Conservation (phyloP, 2,113 vertebrate species). For the Centropristis striata region DNA sequence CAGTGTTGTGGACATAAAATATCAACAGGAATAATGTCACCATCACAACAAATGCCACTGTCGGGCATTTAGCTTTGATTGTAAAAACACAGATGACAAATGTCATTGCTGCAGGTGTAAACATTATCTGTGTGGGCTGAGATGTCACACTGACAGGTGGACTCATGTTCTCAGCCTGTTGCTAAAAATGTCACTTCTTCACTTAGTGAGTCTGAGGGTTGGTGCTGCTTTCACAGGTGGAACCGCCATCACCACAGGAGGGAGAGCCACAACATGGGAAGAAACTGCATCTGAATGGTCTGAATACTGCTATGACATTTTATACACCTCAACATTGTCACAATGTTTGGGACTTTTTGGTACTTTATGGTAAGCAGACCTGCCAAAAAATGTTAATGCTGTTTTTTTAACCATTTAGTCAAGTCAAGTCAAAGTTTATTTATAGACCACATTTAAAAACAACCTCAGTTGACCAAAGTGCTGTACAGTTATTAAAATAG, state of each 20-base stretch:
- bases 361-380: too few species aligned
- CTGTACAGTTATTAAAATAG: too few species aligned
- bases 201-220: not conserved
- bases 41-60: not conserved
- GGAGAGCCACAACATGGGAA: not conserved
- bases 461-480: too few species aligned
- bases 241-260: not conserved
- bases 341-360: too few species aligned
- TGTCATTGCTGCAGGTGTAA: slow-evolving; percentile 21
- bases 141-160: slow-evolving; percentile 6
- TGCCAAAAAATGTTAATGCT: too few species aligned
- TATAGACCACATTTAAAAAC: too few species aligned
- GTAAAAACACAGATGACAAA: not conserved
- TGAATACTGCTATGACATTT: not conserved
- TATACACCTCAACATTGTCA: too few species aligned
- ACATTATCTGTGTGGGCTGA: slow-evolving; percentile 10
- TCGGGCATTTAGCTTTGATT: slow-evolving; percentile 1
- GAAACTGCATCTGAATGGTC: too few species aligned
- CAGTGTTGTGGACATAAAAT: not conserved
- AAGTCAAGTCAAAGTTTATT: too few species aligned
- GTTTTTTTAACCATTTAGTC: too few species aligned
- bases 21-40: not conserved
- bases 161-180: slow-evolving; percentile 6
- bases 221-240: not conserved
- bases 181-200: slow-evolving; percentile 1